These are phyloP conservation scores for Laticauda laticaudata DNA, from an alignment of 2,113 vertebrate species.

Conservation along the genomic window DNA sequence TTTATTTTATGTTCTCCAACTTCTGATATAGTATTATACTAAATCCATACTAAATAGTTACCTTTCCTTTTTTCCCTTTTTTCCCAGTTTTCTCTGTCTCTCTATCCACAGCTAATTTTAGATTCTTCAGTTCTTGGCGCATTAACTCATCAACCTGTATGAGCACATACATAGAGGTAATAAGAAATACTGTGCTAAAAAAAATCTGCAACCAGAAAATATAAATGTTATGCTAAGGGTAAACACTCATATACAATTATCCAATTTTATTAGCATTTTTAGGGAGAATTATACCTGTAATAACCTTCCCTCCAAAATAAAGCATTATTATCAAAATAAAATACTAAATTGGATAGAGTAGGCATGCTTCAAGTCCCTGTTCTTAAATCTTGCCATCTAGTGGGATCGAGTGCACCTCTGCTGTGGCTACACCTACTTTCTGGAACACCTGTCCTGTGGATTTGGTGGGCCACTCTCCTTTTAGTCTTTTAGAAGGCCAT, in stretches of 20 bases:
- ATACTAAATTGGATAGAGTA: not conserved
- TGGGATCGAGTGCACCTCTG: not conserved
- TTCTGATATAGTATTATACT: not conserved
- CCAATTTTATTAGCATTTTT: not conserved
- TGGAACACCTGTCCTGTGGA: not conserved
- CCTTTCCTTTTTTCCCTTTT: slow-evolving; percentile 62
- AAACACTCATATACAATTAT: not conserved
- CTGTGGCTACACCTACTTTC: not conserved
- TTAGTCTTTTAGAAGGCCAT: not conserved
- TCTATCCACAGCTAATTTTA: slow-evolving; percentile 75
- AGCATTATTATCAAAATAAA: not conserved
- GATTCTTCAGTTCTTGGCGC: slow-evolving; percentile 76
- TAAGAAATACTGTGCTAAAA: not conserved
- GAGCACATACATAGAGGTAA: slow-evolving; percentile 19
- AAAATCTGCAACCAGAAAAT: not conserved
- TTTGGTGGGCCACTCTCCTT: not conserved
- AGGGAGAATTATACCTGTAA: not conserved
- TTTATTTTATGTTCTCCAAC: not conserved
- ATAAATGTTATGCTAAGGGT: not conserved
- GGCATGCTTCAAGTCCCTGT: not conserved
- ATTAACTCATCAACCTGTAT: slow-evolving; percentile 82
- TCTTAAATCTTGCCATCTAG: not conserved
- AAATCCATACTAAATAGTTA: slow-evolving; percentile 28
- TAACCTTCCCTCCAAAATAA: not conserved
- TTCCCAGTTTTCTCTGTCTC: slow-evolving; percentile 58